phyloP scores from a whole-genome alignment of 1,140 invertebrate genomes.

The Microplitis mediator region DNA sequence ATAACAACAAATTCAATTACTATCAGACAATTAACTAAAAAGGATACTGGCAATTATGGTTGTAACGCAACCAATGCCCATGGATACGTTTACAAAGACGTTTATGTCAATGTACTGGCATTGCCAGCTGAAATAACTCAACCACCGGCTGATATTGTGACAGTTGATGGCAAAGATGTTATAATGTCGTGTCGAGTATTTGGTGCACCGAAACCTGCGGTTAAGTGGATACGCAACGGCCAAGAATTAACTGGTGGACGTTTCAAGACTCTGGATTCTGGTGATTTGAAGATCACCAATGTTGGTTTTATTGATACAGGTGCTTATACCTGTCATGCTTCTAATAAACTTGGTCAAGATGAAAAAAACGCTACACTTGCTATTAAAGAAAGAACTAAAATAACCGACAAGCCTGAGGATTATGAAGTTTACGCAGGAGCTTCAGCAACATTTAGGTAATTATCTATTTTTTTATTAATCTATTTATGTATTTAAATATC shows the following conservation, averaged over 20 bases:
- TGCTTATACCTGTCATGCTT: slow-evolving; percentile 88
- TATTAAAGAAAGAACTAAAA: slow-evolving; percentile 86
- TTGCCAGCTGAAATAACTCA: slow-evolving; percentile 89
- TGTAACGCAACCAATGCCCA: slow-evolving; percentile 98
- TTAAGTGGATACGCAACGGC: slow-evolving; percentile 90
- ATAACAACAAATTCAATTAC: slow-evolving; percentile 77
- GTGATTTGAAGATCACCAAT: slow-evolving; percentile 84
- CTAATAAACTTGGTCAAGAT: slow-evolving; percentile 88
- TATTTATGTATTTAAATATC: slow-evolving; percentile 6
- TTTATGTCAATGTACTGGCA: slow-evolving; percentile 95
- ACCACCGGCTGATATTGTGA: slow-evolving; percentile 77
- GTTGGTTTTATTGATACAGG: slow-evolving; percentile 86
- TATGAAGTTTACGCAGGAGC: slow-evolving; percentile 90
- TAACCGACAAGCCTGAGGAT: slow-evolving; percentile 84
- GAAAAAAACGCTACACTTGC: slow-evolving; percentile 76
- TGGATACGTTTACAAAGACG: slow-evolving; percentile 97
- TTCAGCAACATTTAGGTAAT: slow-evolving; percentile 80
- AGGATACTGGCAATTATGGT: slow-evolving; percentile 96
- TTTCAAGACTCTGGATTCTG: slow-evolving; percentile 73
- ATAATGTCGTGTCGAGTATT: slow-evolving; percentile 91
- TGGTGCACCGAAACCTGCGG: slow-evolving; percentile 90
- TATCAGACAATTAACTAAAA: slow-evolving; percentile 82
- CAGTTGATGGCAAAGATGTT: slow-evolving; percentile 83
- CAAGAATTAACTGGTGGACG: slow-evolving; percentile 84
- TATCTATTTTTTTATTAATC: background rate